Conservation (phyloP, 2,888 invertebrate genomes). For the Oscheius sp. region DNA sequence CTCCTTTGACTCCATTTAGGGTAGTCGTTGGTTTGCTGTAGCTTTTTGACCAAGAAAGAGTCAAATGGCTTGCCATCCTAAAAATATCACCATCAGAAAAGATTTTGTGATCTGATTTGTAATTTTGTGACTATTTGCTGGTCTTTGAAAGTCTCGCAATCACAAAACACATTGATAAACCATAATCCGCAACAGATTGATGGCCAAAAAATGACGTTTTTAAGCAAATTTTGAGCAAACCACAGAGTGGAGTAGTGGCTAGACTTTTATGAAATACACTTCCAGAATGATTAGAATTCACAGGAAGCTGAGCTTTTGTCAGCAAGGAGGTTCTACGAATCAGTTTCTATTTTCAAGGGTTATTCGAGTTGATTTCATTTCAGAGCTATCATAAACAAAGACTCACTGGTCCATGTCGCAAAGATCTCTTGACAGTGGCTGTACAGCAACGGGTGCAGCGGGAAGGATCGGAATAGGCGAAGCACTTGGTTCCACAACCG, state of each 20-base stretch:
- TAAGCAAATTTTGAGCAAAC: neutral
- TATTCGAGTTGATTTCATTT: too few relatives aligned
- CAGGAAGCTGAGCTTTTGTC: neutral
- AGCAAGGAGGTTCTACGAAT: too few relatives aligned
- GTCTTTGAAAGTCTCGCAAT: too few relatives aligned
- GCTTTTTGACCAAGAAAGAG: neutral
- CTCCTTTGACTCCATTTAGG: neutral
- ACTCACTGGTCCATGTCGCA: slow-evolving; percentile 21
- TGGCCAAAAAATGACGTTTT: too few relatives aligned
- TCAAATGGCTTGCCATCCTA: slow-evolving; percentile 13
- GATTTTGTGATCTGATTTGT: too few relatives aligned
- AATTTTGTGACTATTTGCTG: too few relatives aligned
- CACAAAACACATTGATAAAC: too few relatives aligned
- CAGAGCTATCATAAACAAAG: too few relatives aligned
- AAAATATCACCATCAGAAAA: neutral
- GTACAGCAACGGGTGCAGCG: slow-evolving; percentile 62
- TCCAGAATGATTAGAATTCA: neutral
- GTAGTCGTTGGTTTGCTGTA: neutral
- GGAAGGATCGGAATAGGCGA: slow-evolving; percentile 43
- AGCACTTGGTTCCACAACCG: slow-evolving; percentile 57
- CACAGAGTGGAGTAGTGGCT: neutral
- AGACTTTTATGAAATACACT: neutral
- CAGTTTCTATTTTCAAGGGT: too few relatives aligned
- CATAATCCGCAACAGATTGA: too few relatives aligned
- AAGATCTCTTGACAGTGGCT: slow-evolving; percentile 56